Evolutionary conservation across 2,797 vertebrate genomes (phyloP), one percentile per base, ranked within the genome.

Genomic region (Spheniscus humboldti): DNA sequence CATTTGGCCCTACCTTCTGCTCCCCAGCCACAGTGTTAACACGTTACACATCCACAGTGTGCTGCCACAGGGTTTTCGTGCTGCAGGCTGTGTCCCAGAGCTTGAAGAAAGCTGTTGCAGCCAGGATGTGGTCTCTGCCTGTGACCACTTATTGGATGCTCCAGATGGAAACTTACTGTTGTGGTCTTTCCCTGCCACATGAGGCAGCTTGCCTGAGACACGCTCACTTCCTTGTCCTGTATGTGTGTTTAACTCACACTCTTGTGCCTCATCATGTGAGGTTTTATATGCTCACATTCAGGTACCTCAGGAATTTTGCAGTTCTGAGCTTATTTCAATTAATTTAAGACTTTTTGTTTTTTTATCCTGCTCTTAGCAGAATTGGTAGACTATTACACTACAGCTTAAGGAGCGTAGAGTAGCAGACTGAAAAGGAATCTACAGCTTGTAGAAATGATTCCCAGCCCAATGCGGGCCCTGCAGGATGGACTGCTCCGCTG

Each of bases 401-500:
- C 18, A 47, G 18, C 31, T 74, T 28, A 39, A 25, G 4, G 30
- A 27, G 6, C 19, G 2, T 13, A 19, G n/a, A 28, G 35, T 16
- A 64, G 37, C 18, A 73, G 45, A 56, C 6, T n/a, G 22, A 62
- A 75, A 20, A 47, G 20, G 25, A 76, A 5, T 27, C 18, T 55
- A 22, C 37, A 83, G 48, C 18, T 3, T 82, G 22, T 43, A 59
- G 48, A 85, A 93, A 52, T 69, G 6, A 78, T 48, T 92, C 55
- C 13, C 6, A 71, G 47, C 27, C n/a, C 35, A 45, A 0, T 0
- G 2, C 13, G 52, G 30, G 35, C 24, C 64, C 16, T 91, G 37
- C 25, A 83, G 60, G 56, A 45, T 56, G 10, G 45, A 33, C 28
- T 71, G 48, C 24, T 63, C 73, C 64, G 64, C 18, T 72, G 68